Base-by-base conservation (phyloP, 2,888 invertebrate genomes). In the Leptinotarsa haldemani region DNA sequence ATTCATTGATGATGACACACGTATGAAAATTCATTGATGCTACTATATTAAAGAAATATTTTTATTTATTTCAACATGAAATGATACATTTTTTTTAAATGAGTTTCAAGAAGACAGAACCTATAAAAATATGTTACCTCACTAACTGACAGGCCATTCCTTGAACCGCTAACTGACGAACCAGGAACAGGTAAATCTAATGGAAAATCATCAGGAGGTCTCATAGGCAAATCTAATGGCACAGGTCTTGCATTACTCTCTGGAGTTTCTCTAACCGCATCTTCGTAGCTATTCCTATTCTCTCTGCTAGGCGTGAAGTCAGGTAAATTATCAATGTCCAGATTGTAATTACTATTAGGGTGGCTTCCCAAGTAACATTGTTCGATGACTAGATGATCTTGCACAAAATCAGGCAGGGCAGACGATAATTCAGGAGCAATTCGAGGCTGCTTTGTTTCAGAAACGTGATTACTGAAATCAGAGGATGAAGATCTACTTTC, bases 391-490 rank as follows among this genome's bases (percentile, higher is more conserved):
- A 95, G 90, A 87, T 96, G 96, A 87, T 96, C 96, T 85, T 96
- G 96, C 69, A 96, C 96, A 88, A 96, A 96, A 86, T 96, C 96
- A 0, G 96, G 96, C 79, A 95, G 85, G 12, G 93, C 93, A 2
- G 93, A 93, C 80, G 93, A 89, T 80, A 89, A 89, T 71, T 90
- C 87, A 0, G 89, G 85, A 75, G 88, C 88, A 64, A 88, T 85
- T 65, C 90, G 84, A 46, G 52, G 83, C 87, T 76, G 78, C 66
- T 79, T 78, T 22, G 74, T 65, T 66, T 76, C 77, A 20, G 73
- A 70, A 63, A 70, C 68, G 65, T 74, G 70, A 70, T 68, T 76
- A 25, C 66, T 74, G 65, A 88, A 88, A 80, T 90, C 90, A 3
- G 86, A 82, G 83, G 85, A 82, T 79, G 76, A 84, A 78, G 76